Evolutionary conservation across 1,140 invertebrate genomes (phyloP), one percentile per base, ranked within the genome.

Genomic region (Meloidogyne hapla): DNA sequence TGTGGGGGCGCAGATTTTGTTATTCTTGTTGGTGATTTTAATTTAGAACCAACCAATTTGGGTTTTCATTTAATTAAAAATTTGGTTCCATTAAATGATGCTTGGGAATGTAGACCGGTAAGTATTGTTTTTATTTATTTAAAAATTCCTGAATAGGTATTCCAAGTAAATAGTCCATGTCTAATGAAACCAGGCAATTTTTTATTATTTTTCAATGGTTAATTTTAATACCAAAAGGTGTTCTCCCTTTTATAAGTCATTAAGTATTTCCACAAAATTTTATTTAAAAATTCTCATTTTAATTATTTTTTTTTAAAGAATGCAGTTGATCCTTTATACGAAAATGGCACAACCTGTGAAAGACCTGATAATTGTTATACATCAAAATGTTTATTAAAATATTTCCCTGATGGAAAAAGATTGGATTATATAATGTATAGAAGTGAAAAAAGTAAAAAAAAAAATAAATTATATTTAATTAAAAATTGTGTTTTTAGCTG

Each of bases 11-110:
- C 92, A 64, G 93, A 96, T 89, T 88, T 94, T 15, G 91, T 92
- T 23, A 91, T 98, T 83, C 88, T 97, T 71, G 93, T 92, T 45
- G 95, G 95, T 9, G 95, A 98, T 89, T 91, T 97, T 8, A 98
- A 98, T 88, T 91, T 93, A 3, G 92, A 93, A 85, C 93, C 94
- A 6, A 90, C 91, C 26, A 93, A 95, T 87, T 89, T 96, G 69
- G 92, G 93, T 12, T 95, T 93, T 86, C 87, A 89, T 70, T 80
- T 92, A 21, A 88, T 91, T 38, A 75, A 83, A 26, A 86, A 88
- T 67, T 89, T 90, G 83, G 88, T 88, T 42, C 83, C 88, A 18
- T 83, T 91, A 18, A 74, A 83, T 12, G 91, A 92, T 85, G 78
- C 89, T 23, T 85, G 64, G 85, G 83, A 68, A 84, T 87, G 83